Percentiles rank a stretch among this genome's conserved stretches.
Conservation (phyloP, 2,113 vertebrate genomes). For the Campylorhamphus procurvoides region DNA sequence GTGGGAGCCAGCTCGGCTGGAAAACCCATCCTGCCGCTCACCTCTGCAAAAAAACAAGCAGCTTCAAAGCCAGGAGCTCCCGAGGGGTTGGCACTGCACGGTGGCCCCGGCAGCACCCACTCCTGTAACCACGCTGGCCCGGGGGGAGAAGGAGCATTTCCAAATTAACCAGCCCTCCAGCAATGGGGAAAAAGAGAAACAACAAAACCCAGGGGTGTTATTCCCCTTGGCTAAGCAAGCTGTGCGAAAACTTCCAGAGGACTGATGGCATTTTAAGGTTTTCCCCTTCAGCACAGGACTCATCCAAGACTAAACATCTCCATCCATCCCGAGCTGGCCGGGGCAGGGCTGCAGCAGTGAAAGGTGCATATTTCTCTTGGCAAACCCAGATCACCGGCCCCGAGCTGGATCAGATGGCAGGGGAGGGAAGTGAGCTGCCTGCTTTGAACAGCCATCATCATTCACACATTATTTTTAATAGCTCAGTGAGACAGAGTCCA, state of each 20-base stretch:
- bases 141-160: background rate
- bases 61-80: background rate
- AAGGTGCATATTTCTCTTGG: conserved; percentile 67
- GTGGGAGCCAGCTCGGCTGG: background rate
- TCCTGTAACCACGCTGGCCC: background rate
- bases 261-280: conserved; percentile 62
- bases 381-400: background rate
- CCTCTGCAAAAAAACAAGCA: background rate
- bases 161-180: background rate
- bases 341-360: background rate
- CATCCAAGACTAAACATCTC: conserved; percentile 68
- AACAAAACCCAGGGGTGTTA: conserved; percentile 18
- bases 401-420: background rate
- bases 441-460: conserved; percentile 60
- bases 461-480: conserved; percentile 65
- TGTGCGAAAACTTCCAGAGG: background rate
- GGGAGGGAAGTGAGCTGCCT: conserved; percentile 54
- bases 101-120: background rate
- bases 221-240: conserved; percentile 23
- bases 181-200: background rate
- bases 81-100: background rate
- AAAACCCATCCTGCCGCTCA: background rate
- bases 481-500: conserved; percentile 56
- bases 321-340: background rate
- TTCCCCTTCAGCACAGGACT: conserved; percentile 49